These are phyloP conservation scores for Fratercula arctica DNA, from an alignment of 2,797 vertebrate species.

Conservation along the genomic window DNA sequence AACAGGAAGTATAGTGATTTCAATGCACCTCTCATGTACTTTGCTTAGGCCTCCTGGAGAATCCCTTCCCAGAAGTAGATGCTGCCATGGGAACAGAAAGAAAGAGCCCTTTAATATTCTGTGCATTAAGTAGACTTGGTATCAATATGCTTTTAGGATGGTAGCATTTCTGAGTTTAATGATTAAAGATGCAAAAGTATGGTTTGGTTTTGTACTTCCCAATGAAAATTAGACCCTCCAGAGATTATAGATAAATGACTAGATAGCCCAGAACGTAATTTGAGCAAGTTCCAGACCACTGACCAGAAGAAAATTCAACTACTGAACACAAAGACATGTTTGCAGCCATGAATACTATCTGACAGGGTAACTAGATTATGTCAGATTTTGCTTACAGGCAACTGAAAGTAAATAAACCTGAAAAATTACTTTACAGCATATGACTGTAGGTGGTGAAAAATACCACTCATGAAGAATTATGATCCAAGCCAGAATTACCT, in stretches of 20 bases:
- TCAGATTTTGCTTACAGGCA: conserved; percentile 71
- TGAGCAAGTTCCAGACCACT: conserved; percentile 52
- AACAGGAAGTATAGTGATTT: neutral
- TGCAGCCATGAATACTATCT: conserved; percentile 29
- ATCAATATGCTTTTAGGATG: conserved; percentile 15
- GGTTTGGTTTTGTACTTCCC: neutral
- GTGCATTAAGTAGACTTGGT: neutral
- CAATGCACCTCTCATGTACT: neutral
- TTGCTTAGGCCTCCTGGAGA: neutral
- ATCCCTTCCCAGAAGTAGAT: neutral
- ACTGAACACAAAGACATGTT: conserved; percentile 22
- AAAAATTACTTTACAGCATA: conserved; percentile 55
- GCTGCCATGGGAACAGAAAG: conserved; percentile 49
- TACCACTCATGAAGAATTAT: conserved; percentile 58
- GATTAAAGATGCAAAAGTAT: conserved; percentile 37
- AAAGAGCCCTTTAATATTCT: conserved; percentile 39
- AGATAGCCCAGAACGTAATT: conserved; percentile 23
- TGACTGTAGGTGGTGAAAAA: conserved; percentile 61
- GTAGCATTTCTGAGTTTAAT: neutral
- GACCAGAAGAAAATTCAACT: conserved; percentile 52
- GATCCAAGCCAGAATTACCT: conserved; percentile 38
- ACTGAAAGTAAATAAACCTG: conserved; percentile 67
- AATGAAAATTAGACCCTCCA: conserved; percentile 32
- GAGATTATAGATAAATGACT: conserved; percentile 56
- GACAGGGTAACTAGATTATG: conserved; percentile 70